Conservation (phyloP, 2,113 vertebrate genomes). For the Heterochromis multidens region DNA sequence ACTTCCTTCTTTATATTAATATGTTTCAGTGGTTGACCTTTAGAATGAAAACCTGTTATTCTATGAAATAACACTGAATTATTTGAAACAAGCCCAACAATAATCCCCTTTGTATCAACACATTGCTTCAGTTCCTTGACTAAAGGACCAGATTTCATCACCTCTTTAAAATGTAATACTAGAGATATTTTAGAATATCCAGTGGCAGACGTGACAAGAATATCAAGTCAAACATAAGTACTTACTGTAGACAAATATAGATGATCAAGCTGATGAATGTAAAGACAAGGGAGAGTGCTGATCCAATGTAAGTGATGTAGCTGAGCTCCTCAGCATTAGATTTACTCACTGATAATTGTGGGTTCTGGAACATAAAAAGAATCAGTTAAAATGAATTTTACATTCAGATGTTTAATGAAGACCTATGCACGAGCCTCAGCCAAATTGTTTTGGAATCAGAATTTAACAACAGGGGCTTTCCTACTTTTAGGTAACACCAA, state of each 20-base stretch:
- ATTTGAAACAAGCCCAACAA: too few species aligned
- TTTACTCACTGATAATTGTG: conserved; percentile 13
- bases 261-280: conserved; percentile 70
- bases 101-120: not conserved
- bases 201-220: not conserved
- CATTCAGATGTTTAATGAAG: not conserved
- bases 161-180: rapidly evolving
- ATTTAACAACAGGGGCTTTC: not conserved
- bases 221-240: not conserved
- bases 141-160: not conserved
- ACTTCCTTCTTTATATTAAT: too few species aligned
- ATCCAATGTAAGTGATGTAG: conserved; percentile 77
- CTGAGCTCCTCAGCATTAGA: conserved; percentile 33
- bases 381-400: not conserved
- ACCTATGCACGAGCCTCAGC: rapidly evolving
- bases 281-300: conserved; percentile 75
- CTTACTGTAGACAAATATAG: conserved; percentile 76
- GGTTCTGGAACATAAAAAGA: conserved; percentile 40
- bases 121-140: too few species aligned
- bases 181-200: not conserved
- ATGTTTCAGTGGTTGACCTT: not conserved
- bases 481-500: too few species aligned
- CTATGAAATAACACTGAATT: not conserved
- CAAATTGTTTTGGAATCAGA: not conserved
- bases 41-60: rapidly evolving